Evolutionary conservation across 2,888 invertebrate species (phyloP).

Genomic region (Cantharis flavilabris): DNA sequence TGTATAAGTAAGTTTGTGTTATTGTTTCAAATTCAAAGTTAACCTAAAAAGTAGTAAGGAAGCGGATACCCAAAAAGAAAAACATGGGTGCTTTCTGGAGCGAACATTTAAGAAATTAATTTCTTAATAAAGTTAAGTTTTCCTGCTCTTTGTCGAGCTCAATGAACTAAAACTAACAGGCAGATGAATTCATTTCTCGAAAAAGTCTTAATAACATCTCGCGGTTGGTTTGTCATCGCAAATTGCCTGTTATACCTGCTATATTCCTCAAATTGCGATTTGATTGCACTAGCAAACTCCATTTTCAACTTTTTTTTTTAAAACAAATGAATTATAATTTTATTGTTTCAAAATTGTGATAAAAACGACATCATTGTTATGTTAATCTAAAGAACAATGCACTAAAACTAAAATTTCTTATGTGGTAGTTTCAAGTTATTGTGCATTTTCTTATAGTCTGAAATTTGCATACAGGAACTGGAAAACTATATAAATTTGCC

Average conservation of each 20-base stretch:
- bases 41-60: not conserved
- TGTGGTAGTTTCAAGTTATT: conserved; percentile 15
- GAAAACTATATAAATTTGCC: conserved; percentile 22
- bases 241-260: conserved; percentile 33
- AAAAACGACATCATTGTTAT: not conserved
- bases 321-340: not conserved
- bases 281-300: conserved; percentile 25
- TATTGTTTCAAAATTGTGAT: not conserved
- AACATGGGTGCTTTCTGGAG: not conserved
- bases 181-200: conserved; percentile 44
- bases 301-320: conserved; percentile 6
- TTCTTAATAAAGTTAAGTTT: not conserved
- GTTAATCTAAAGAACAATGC: conserved; percentile 25
- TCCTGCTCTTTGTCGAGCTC: conserved; percentile 21
- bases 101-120: not conserved
- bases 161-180: conserved; percentile 39
- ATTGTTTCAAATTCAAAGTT: not conserved
- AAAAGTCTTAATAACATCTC: conserved; percentile 50
- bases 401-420: conserved; percentile 14
- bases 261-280: conserved; percentile 36
- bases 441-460: conserved; percentile 27
- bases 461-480: conserved; percentile 24
- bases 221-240: conserved; percentile 46
- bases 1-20: not conserved
- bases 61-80: not conserved